Conservation (phyloP, 1,140 invertebrate genomes). For the Thaumatotibia leucotreta region DNA sequence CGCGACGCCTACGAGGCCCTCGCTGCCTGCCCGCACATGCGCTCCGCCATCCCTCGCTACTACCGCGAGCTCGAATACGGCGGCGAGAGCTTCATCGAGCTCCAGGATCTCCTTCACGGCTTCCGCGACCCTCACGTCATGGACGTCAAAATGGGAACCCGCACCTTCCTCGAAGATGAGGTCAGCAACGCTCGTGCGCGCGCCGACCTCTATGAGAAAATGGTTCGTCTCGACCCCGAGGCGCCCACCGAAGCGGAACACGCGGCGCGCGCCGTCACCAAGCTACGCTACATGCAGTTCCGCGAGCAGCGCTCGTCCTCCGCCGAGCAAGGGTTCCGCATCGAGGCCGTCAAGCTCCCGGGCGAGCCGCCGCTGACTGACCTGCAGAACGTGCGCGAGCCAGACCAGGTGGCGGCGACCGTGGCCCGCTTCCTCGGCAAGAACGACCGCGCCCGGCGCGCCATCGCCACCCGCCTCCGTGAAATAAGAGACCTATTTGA, state of each 20-base stretch:
- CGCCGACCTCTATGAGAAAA: conserved; percentile 91
- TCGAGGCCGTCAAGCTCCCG: conserved; percentile 95
- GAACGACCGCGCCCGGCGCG: conserved; percentile 80
- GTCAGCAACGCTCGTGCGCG: conserved; percentile 89
- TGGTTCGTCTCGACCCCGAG: conserved; percentile 93
- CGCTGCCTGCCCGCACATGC: conserved; percentile 84
- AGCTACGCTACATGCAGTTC: conserved; percentile 97
- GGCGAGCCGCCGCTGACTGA: conserved; percentile 85
- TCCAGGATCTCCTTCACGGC: conserved; percentile 91
- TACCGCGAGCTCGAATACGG: conserved; percentile 91
- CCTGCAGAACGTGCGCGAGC: conserved; percentile 86
- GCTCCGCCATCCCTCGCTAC: conserved; percentile 90
- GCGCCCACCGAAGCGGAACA: conserved; percentile 92
- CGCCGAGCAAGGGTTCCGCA: conserved; percentile 94
- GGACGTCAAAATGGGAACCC: conserved; percentile 95
- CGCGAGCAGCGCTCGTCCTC: conserved; percentile 95
- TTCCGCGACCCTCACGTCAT: conserved; percentile 93
- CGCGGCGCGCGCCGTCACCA: conserved; percentile 87
- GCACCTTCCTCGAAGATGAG: conserved; percentile 96
- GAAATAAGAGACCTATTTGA: conserved; percentile 89
- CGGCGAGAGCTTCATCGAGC: conserved; percentile 92
- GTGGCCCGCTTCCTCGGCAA: conserved; percentile 87
- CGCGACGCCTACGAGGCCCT: conserved; percentile 88
- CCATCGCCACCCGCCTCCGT: conserved; percentile 85
- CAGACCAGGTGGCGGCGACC: conserved; percentile 86